These are phyloP conservation scores for Torymus aiolomorphi DNA, from an alignment of 2,888 invertebrate species.

Conservation along the genomic window DNA sequence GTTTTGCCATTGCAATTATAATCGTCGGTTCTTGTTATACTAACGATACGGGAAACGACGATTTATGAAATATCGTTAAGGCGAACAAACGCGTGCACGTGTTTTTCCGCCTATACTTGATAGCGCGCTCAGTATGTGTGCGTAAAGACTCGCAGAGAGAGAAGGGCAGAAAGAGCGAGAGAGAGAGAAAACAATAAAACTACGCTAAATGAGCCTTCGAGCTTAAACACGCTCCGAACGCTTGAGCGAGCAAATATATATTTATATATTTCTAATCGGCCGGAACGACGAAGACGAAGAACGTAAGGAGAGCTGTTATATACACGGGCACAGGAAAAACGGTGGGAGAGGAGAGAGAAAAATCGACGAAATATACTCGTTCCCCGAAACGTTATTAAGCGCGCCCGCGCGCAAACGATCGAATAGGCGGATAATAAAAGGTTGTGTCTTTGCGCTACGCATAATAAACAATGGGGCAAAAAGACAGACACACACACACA, in stretches of 20 bases:
- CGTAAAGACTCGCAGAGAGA: too few species aligned
- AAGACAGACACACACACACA: not conserved
- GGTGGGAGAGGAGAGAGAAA: too few species aligned
- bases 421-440: constrained; percentile 26
- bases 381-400: constrained; percentile 37
- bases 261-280: constrained; percentile 34
- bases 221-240: constrained; percentile 19
- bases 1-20: constrained; percentile 66
- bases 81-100: constrained; percentile 51
- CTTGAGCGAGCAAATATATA: not conserved
- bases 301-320: too few species aligned
- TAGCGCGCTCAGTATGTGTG: not conserved
- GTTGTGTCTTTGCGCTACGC: constrained; percentile 37
- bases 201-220: constrained; percentile 30
- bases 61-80: constrained; percentile 64
- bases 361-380: not conserved
- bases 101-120: constrained; percentile 53
- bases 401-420: not conserved
- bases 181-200: constrained; percentile 19
- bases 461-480: constrained; percentile 44
- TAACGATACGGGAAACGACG: constrained; percentile 63
- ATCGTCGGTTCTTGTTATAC: constrained; percentile 63
- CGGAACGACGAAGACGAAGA: too few species aligned
- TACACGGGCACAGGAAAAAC: too few species aligned
- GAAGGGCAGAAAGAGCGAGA: too few species aligned